Evolutionary conservation across 2,888 invertebrate species (phyloP).

Genomic region (Dryomyza anilis): DNA sequence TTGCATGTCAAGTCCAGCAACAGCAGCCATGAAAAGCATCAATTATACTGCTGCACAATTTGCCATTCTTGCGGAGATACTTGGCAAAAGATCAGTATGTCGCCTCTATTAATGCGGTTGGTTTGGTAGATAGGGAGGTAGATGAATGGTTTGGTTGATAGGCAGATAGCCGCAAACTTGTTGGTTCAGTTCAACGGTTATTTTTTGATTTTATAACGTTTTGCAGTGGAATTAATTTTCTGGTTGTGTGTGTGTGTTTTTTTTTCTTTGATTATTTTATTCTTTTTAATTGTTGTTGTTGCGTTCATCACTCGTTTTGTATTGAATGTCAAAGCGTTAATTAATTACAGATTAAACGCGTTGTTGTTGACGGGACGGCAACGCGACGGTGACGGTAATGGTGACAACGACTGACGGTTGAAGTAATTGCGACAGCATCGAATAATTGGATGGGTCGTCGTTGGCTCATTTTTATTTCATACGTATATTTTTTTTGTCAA

Average conservation of each 20-base stretch:
- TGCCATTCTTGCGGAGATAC: too few relatives aligned
- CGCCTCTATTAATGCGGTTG: too few relatives aligned
- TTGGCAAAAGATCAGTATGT: too few relatives aligned
- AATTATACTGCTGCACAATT: too few relatives aligned
- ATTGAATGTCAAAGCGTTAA: slow-evolving; percentile 3
- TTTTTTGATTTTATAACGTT: not conserved
- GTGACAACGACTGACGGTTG: not conserved
- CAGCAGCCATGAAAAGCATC: too few relatives aligned
- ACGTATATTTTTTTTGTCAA: not conserved
- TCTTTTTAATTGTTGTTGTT: not conserved
- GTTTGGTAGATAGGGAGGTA: too few relatives aligned
- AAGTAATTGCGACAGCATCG: slow-evolving; percentile 8
- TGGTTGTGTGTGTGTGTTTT: not conserved
- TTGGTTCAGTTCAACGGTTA: not conserved
- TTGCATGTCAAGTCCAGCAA: too few relatives aligned
- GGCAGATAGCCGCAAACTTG: too few relatives aligned
- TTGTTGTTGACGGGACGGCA: not conserved
- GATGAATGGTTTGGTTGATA: too few relatives aligned
- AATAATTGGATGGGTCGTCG: slow-evolving; percentile 1
- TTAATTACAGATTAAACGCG: not conserved
- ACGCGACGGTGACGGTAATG: not conserved
- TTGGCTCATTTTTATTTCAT: slow-evolving; percentile 6
- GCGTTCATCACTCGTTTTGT: too few relatives aligned
- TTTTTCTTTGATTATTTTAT: too few relatives aligned
- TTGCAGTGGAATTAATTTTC: not conserved